Conservation (phyloP, 1,140 invertebrate genomes). For the Halyomorpha halys region DNA sequence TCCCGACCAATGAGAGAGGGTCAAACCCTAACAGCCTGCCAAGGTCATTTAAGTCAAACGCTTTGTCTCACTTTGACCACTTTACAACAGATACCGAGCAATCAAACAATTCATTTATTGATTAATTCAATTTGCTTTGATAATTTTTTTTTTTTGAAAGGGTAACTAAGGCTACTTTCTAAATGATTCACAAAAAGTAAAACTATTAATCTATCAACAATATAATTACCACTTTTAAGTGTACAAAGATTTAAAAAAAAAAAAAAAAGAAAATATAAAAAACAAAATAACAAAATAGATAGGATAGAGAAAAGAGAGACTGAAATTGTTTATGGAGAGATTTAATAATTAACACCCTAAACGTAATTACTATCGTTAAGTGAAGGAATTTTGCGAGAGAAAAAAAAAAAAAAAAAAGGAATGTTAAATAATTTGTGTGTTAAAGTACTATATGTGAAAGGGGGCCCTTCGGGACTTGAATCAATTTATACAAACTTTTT, state of each 20-base stretch:
- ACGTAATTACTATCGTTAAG: slow-evolving; percentile 4
- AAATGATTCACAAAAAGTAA: slow-evolving; percentile 8
- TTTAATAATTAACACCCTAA: background rate
- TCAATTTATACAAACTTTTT: background rate
- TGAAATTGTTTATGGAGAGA: background rate
- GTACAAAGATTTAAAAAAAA: slow-evolving; percentile 6
- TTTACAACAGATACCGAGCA: too few relatives aligned
- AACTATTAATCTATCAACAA: slow-evolving; percentile 15
- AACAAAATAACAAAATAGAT: slow-evolving; percentile 12
- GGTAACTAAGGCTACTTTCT: slow-evolving; percentile 8
- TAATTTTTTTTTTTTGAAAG: background rate
- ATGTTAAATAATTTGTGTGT: background rate
- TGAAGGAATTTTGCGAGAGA: slow-evolving; percentile 4
- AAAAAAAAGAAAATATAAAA: slow-evolving; percentile 2
- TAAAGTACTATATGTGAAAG: background rate
- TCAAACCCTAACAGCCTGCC: too few relatives aligned
- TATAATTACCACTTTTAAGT: background rate
- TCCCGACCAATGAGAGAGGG: too few relatives aligned
- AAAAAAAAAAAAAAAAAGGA: slow-evolving; percentile 3
- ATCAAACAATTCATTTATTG: too few relatives aligned
- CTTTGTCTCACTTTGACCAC: too few relatives aligned
- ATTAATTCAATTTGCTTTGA: too few relatives aligned
- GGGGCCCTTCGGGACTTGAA: slow-evolving; percentile 6
- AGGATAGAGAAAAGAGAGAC: slow-evolving; percentile 11
- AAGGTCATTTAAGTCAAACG: too few relatives aligned